These are phyloP conservation scores for Galagoides demidoff DNA, from an alignment of 2,797 vertebrate species.

Conservation along the genomic window DNA sequence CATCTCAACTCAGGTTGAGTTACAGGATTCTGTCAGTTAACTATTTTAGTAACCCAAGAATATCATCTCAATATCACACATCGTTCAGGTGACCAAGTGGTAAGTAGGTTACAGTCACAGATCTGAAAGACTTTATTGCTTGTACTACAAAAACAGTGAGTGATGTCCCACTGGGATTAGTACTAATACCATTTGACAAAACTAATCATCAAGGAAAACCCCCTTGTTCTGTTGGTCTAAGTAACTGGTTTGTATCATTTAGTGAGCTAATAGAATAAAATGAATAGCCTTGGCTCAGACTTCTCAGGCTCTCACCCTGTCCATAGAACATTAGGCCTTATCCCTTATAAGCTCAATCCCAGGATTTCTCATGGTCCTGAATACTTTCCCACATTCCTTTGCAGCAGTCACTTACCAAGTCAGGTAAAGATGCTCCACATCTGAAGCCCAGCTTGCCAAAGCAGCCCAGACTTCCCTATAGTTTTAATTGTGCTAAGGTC, in stretches of 20 bases:
- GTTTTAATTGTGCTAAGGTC: neutral
- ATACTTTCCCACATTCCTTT: neutral
- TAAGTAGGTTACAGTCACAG: neutral
- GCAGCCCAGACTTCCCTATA: neutral
- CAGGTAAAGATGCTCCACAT: neutral
- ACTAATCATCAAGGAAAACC: neutral
- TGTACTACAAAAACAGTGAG: neutral
- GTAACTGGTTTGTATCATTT: neutral
- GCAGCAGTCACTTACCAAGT: neutral
- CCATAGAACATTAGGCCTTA: neutral
- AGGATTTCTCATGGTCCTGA: neutral
- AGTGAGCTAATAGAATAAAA: neutral
- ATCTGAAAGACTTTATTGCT: neutral
- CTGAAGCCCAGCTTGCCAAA: neutral
- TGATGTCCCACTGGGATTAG: neutral
- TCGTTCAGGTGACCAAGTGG: neutral
- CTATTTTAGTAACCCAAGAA: neutral
- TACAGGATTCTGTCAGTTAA: neutral
- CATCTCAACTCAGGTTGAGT: neutral
- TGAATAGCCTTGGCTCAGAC: neutral
- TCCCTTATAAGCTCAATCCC: neutral
- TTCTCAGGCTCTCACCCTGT: neutral
- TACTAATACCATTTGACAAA: neutral
- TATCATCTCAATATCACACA: neutral
- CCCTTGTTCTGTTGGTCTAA: neutral